Evolutionary conservation across 1,140 invertebrate genomes (phyloP), one percentile per base, ranked within the genome.

Genomic region (Limonius californicus): DNA sequence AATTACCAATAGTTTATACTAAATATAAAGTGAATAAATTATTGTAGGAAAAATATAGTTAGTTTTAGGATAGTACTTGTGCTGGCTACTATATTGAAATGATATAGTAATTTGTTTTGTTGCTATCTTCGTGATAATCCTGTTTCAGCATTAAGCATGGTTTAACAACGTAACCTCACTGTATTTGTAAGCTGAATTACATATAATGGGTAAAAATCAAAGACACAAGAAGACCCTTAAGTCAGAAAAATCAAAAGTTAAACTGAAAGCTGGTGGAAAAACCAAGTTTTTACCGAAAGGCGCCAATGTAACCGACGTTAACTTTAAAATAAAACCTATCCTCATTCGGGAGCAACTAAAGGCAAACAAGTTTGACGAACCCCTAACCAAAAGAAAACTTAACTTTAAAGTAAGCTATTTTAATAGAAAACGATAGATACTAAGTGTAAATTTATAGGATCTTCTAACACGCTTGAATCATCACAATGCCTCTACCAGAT

Each of bases 311-410:
- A 95, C 92, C 0, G 86, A 94, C 72, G 89, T 90, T 0, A 84
- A 87, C 68, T 95, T 95, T 71, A 94, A 94, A 84, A 84, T 93
- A 1, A 89, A 90, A 68, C 90, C 92, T 72, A 94, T 97, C 67
- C 78, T 92, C 7, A 83, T 95, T 35, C 82, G 83, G 58, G 85
- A 89, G 70, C 91, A 94, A 72, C 76, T 93, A 0, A 88, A 86
- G 70, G 81, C 84, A 45, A 81, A 85, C 57, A 76, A 78, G 60
- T 77, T 80, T 23, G 75, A 79, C 1, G 83, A 86, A 68, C 83
- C 86, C 27, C 78, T 89, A 20, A 89, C 88, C 19, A 85, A 82
- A 59, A 82, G 87, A 54, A 91, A 92, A 71, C 78, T 92, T 0
- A 90, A 87, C 73, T 75, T 89, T 0, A 86, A 84, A 71, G 85